phyloP scores from a whole-genome alignment of 2,888 invertebrate species.

The Ashinkailepas kermadecensis region DNA sequence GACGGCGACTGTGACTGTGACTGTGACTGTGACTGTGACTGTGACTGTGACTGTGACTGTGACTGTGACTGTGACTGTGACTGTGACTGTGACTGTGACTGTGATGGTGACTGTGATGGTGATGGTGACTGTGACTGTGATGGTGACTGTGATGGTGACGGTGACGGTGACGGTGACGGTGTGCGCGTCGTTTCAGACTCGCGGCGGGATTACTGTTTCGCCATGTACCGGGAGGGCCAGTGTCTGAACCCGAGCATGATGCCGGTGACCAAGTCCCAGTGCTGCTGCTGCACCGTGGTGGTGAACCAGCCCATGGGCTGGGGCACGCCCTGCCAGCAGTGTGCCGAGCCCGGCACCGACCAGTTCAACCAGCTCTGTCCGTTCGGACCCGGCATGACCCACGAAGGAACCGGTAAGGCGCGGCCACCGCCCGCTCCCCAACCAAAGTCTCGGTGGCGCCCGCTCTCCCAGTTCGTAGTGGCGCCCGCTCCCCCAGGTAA shows the following conservation, averaged over 20 bases:
- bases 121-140: too few relatives aligned
- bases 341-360: slow-evolving; percentile 59
- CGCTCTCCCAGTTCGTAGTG: too few relatives aligned
- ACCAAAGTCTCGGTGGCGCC: too few relatives aligned
- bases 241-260: slow-evolving; percentile 66
- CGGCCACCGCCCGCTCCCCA: not conserved
- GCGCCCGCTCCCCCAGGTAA: too few relatives aligned
- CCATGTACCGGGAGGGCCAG: slow-evolving; percentile 64
- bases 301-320: slow-evolving; percentile 64
- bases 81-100: too few relatives aligned
- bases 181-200: slow-evolving; percentile 53
- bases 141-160: too few relatives aligned
- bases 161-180: too few relatives aligned
- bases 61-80: too few relatives aligned
- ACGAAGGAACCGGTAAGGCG: slow-evolving; percentile 60
- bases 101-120: too few relatives aligned
- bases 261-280: slow-evolving; percentile 74
- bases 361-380: slow-evolving; percentile 68
- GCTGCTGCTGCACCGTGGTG: slow-evolving; percentile 67
- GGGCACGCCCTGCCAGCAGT: slow-evolving; percentile 70
- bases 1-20: too few relatives aligned
- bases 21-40: too few relatives aligned
- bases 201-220: slow-evolving; percentile 72
- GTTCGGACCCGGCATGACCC: slow-evolving; percentile 67
- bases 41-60: too few relatives aligned